phyloP scores from a whole-genome alignment of 2,888 invertebrate genomes.

The Xanthostigma xanthostigma region DNA sequence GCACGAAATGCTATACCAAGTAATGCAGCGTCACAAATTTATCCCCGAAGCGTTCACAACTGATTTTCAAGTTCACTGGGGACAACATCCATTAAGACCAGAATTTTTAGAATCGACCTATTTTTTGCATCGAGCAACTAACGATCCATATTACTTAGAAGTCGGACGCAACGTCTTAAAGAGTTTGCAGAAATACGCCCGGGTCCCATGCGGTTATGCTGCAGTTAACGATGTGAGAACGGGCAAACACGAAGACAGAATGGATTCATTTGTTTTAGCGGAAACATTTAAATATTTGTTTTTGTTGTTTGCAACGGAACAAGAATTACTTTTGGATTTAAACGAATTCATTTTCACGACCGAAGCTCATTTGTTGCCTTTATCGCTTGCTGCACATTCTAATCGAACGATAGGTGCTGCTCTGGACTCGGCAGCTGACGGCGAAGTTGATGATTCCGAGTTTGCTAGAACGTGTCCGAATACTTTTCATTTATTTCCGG shows the following conservation, averaged over 20 bases:
- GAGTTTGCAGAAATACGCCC: slow-evolving; percentile 76
- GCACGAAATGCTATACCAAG: slow-evolving; percentile 97
- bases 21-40: slow-evolving; percentile 94
- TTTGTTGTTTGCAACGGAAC: slow-evolving; percentile 79
- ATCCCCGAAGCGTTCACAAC: slow-evolving; percentile 98
- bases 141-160: slow-evolving; percentile 87
- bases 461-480: slow-evolving; percentile 63
- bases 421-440: slow-evolving; percentile 28
- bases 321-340: slow-evolving; percentile 65
- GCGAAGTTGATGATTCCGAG: slow-evolving; percentile 43
- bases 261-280: slow-evolving; percentile 96
- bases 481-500: slow-evolving; percentile 67
- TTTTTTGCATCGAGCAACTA: slow-evolving; percentile 88
- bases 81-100: slow-evolving; percentile 89
- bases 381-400: slow-evolving; percentile 56
- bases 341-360: slow-evolving; percentile 84
- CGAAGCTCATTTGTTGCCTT: slow-evolving; percentile 89
- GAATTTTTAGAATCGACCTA: slow-evolving; percentile 98
- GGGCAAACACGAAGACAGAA: slow-evolving; percentile 81
- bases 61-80: slow-evolving; percentile 96
- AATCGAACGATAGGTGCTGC: slow-evolving; percentile 35
- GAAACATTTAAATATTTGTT: slow-evolving; percentile 97
- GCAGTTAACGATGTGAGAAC: slow-evolving; percentile 93
- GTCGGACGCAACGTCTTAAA: slow-evolving; percentile 80
- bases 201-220: slow-evolving; percentile 94